Evolutionary conservation across 2,888 invertebrate genomes (phyloP).

Genomic region (Baronia brevicornis): DNA sequence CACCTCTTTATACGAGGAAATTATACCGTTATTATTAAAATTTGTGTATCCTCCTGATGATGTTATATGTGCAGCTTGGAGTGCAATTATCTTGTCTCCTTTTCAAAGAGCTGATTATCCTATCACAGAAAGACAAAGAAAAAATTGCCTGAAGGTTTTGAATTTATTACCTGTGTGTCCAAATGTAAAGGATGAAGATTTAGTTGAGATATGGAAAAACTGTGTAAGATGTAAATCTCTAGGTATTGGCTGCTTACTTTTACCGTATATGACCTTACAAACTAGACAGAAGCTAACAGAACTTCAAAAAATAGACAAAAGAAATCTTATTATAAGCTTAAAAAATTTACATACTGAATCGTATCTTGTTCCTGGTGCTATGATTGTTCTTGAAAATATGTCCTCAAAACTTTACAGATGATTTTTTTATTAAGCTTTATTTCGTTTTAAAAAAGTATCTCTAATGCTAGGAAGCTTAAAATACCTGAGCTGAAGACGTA

Average conservation of each 20-base stretch:
- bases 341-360: constrained; percentile 65
- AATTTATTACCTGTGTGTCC: constrained; percentile 65
- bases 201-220: constrained; percentile 65
- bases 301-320: constrained; percentile 58
- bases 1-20: constrained; percentile 50
- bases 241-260: constrained; percentile 59
- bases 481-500: too few relatives aligned
- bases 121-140: constrained; percentile 61
- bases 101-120: constrained; percentile 68
- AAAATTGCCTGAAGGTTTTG: constrained; percentile 55
- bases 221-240: constrained; percentile 60
- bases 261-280: constrained; percentile 60
- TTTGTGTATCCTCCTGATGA: constrained; percentile 45
- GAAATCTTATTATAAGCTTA: constrained; percentile 58
- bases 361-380: constrained; percentile 62
- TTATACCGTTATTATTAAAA: constrained; percentile 56
- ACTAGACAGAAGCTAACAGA: constrained; percentile 50
- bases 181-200: constrained; percentile 58
- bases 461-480: too few relatives aligned
- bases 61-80: constrained; percentile 55
- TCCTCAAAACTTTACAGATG: constrained; percentile 40
- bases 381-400: constrained; percentile 61
- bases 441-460: too few relatives aligned
- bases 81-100: constrained; percentile 55
- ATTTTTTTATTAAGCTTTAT: constrained; percentile 6